Percentiles rank a stretch among this genome's conserved stretches.
These are phyloP conservation scores for Aurelia sp. DNA, from an alignment of 30 jellyfish, hydroid and myxozoan genomes.

Conservation along the genomic window DNA sequence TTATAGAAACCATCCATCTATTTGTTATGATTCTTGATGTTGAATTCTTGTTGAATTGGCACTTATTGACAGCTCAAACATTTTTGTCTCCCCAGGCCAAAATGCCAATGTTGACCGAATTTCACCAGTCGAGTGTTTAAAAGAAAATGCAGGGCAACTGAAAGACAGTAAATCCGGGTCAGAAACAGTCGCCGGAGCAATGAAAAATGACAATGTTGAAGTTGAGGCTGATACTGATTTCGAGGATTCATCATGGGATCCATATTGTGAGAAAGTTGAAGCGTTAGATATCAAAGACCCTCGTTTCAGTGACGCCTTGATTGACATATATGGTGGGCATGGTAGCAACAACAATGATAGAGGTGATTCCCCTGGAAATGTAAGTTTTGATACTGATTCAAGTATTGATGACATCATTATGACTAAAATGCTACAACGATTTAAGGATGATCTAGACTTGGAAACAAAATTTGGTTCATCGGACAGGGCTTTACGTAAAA, in stretches of 20 bases:
- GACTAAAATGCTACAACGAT: background rate
- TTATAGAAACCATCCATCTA: too few relatives aligned
- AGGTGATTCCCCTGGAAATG: conserved; percentile 5
- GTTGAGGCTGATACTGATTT: conserved; percentile 29
- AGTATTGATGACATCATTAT: background rate
- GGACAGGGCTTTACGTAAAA: conserved; percentile 25
- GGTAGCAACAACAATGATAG: background rate
- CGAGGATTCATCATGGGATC: conserved; percentile 67
- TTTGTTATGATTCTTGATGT: too few relatives aligned
- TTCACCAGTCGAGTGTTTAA: too few relatives aligned
- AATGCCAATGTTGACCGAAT: too few relatives aligned
- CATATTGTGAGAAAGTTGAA: conserved; percentile 48
- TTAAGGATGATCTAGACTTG: conserved; percentile 21
- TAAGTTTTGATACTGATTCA: conserved; percentile 26
- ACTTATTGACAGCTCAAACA: too few relatives aligned
- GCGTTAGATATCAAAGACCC: conserved; percentile 18
- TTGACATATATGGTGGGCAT: conserved; percentile 38
- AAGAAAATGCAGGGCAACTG: background rate
- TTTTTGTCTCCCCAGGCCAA: too few relatives aligned
- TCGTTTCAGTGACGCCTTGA: conserved; percentile 15
- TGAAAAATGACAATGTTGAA: background rate
- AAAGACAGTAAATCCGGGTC: background rate
- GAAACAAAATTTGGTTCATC: conserved; percentile 10
- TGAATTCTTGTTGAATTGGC: too few relatives aligned
- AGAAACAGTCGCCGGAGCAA: background rate